These are phyloP conservation scores for Pelodytes ibericus DNA, from an alignment of 2,797 vertebrate genomes.

Conservation along the genomic window DNA sequence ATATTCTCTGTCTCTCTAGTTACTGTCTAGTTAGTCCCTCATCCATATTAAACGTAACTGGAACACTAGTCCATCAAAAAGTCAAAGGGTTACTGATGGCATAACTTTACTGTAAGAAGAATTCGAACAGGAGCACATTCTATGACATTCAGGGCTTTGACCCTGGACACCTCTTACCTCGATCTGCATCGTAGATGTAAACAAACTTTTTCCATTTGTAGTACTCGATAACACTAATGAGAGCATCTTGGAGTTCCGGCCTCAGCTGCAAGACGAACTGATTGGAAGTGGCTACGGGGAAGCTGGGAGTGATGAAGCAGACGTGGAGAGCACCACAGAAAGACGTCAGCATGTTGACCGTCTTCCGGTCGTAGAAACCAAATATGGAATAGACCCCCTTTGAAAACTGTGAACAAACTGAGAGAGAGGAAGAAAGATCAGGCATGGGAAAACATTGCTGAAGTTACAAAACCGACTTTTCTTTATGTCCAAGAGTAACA, in stretches of 20 bases:
- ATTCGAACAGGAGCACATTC: too few relatives aligned
- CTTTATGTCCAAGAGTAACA: too few relatives aligned
- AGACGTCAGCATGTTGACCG: conserved; percentile 98
- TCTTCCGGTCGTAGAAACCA: conserved; percentile 96
- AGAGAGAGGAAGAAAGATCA: conserved; percentile 24
- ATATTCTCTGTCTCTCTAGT: too few relatives aligned
- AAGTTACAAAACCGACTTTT: too few relatives aligned
- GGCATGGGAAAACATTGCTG: too few relatives aligned
- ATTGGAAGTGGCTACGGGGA: conserved; percentile 94
- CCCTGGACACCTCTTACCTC: conserved; percentile 86
- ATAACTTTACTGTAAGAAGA: too few relatives aligned
- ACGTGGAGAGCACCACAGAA: conserved; percentile 97
- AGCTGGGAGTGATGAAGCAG: conserved; percentile 97
- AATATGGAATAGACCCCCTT: conserved; percentile 99
- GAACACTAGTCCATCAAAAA: too few relatives aligned
- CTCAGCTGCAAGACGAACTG: conserved; percentile 98
- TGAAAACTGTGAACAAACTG: conserved; percentile 98
- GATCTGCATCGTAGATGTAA: conserved; percentile 97
- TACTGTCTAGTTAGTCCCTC: too few relatives aligned
- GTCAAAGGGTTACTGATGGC: too few relatives aligned
- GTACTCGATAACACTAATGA: conserved; percentile 93
- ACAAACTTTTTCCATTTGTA: conserved; percentile 97
- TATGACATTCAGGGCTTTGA: too few relatives aligned
- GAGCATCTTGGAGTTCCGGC: conserved; percentile 93
- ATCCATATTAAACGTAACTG: too few relatives aligned